Conservation (phyloP, 2,113 vertebrate species). For the Holacanthus passer region DNA sequence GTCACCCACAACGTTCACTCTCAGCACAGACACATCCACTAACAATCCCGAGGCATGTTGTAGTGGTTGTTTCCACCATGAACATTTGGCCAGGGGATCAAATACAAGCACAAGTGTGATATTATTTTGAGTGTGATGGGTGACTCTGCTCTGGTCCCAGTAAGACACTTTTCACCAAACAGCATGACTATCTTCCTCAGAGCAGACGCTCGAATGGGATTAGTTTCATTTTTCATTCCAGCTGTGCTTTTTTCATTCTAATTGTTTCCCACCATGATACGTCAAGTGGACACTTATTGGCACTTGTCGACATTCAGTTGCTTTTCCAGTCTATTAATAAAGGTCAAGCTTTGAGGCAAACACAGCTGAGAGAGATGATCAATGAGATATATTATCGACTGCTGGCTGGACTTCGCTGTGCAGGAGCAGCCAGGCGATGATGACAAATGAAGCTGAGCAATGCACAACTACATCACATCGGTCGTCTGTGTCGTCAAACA, state of each 20-base stretch:
- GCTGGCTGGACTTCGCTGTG: constrained; percentile 9
- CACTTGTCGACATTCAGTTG: background rate
- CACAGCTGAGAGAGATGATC: constrained; percentile 35
- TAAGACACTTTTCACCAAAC: constrained; percentile 6
- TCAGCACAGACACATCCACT: constrained; percentile 19
- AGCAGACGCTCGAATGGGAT: background rate
- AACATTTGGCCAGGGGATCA: constrained; percentile 37
- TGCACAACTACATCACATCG: constrained; percentile 20
- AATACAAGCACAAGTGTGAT: constrained; percentile 11
- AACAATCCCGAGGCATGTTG: constrained; percentile 7
- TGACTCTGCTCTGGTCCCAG: constrained; percentile 11
- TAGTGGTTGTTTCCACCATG: background rate
- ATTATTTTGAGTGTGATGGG: constrained; percentile 26
- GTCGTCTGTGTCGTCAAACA: background rate
- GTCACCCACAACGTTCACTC: constrained; percentile 31
- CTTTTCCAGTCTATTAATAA: constrained; percentile 36
- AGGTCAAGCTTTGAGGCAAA: constrained; percentile 32
- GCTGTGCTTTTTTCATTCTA: background rate
- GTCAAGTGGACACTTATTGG: constrained; percentile 4
- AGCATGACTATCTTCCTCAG: background rate
- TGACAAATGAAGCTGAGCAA: constrained; percentile 15
- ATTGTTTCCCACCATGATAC: background rate
- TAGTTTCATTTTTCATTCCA: background rate
- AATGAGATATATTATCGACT: constrained; percentile 10
- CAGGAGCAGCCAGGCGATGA: background rate